Conservation (phyloP, 2,797 vertebrate species). For the Alcedo quadribrachys region DNA sequence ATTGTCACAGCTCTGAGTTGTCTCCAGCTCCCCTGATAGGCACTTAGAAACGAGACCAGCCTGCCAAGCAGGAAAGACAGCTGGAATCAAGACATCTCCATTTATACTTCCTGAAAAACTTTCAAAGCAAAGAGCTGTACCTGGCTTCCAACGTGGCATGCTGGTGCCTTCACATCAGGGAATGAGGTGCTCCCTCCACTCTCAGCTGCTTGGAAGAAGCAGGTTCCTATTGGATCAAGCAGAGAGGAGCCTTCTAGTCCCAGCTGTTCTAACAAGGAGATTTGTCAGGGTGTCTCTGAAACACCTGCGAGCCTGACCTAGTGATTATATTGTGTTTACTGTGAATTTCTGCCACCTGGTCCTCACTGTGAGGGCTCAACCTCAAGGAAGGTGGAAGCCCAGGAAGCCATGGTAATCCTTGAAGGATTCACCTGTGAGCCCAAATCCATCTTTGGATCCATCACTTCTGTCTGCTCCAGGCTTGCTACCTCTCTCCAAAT, state of each 20-base stretch:
- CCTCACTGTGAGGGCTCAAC: neutral
- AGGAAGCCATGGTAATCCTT: neutral
- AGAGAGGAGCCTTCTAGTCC: neutral
- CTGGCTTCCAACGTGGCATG: neutral
- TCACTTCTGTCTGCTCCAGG: neutral
- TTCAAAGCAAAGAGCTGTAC: neutral
- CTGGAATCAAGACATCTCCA: neutral
- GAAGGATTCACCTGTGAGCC: neutral
- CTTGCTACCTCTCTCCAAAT: neutral
- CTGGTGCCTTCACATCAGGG: neutral
- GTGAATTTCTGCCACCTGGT: neutral
- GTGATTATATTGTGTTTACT: neutral
- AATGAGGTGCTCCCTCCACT: neutral
- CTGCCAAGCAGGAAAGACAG: neutral
- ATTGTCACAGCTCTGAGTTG: constrained; percentile 24
- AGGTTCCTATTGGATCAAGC: neutral
- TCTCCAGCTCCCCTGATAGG: neutral
- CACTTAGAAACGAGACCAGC: neutral
- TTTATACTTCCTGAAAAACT: neutral
- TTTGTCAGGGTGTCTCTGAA: neutral
- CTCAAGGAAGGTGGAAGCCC: neutral
- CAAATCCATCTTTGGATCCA: neutral
- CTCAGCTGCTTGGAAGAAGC: neutral
- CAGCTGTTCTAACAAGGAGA: neutral
- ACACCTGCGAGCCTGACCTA: neutral